A percentile compares a stretch with the other conserved stretches of the same genome.
phyloP scores from a whole-genome alignment of 2,888 invertebrate species.

The Dichetophora obliterata region DNA sequence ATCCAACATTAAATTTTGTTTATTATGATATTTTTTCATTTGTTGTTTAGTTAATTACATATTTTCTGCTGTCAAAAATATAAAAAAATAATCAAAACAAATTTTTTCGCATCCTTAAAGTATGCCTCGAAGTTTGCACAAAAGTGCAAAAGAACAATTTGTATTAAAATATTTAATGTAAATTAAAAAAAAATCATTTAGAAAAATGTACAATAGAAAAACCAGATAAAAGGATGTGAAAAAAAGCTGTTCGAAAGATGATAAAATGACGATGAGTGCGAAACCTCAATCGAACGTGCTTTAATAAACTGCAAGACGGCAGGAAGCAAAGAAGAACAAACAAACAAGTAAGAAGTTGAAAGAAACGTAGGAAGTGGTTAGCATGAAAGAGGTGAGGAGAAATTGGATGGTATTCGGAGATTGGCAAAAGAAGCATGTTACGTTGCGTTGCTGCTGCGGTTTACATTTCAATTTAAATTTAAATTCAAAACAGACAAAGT shows the following conservation, averaged over 20 bases:
- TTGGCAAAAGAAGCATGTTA: neutral
- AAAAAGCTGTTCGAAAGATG: neutral
- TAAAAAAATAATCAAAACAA: neutral
- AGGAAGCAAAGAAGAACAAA: neutral
- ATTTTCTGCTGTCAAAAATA: too few species aligned
- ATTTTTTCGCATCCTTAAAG: neutral
- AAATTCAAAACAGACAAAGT: constrained; percentile 39
- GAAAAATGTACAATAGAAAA: neutral
- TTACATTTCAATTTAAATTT: constrained; percentile 43
- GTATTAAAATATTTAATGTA: neutral
- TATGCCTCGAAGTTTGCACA: neutral
- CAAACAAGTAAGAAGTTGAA: neutral
- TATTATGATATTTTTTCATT: too few species aligned
- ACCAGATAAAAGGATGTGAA: neutral
- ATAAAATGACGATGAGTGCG: neutral
- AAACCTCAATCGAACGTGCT: constrained; percentile 25
- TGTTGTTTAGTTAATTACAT: too few species aligned
- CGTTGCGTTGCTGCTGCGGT: constrained; percentile 27
- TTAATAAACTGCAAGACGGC: constrained; percentile 32
- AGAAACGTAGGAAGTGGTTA: neutral
- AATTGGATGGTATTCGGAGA: neutral
- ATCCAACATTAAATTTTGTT: too few species aligned
- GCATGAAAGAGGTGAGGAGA: neutral
- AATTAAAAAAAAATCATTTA: neutral
- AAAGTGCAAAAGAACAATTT: neutral